Base-by-base conservation (phyloP, 2,888 invertebrate species). In the Heliconius hortense region DNA sequence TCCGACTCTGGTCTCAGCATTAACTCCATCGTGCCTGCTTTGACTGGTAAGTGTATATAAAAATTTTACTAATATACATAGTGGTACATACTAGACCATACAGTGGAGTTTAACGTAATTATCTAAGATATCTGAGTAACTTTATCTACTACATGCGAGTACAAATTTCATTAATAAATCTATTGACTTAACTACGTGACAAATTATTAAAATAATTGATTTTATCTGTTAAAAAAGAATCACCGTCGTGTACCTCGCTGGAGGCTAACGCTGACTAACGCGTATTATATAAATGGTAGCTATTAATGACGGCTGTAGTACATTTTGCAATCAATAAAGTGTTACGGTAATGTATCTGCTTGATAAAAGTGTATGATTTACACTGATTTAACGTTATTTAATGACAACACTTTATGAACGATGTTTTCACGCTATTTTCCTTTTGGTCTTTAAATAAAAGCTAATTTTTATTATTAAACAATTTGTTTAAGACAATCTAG, bases 1-100 rank as follows among this genome's bases (percentile, higher is more conserved):
- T 80, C 83, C 82, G 85, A 83, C 86, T 84, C 87, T 2, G 89
- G 87, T 0, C 86, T 87, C 71, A 85, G 82, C 81, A 78, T 86
- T 83, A 84, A 82, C 82, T 84, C 88, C 78, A 82, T 83, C 67
- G 85, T 83, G 78, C 85, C 89, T 0, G 81, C 82, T 28, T 11
- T 87, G 60, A 85, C 84, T 74, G 90, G 90, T 91, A 77, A 85
- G n/a, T 31, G 10, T 31, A 18, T 26, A 62, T 28, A 26, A 28
- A 59, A 60, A 60, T 26, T 2, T 4, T 26, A 60, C 10, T 11
- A 10, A 24, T n/a, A 56, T 56, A 56, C n/a, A n/a, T 56, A 8
- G 7, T 8, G 10, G 8, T n/a, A 56, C n/a, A n/a, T 59, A 24
- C 13, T 24, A 59, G 13, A 13, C 60, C 18, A 48, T 48, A 18